Base-by-base conservation (phyloP, 2,797 vertebrate species). In the Taeniopygia guttata region DNA sequence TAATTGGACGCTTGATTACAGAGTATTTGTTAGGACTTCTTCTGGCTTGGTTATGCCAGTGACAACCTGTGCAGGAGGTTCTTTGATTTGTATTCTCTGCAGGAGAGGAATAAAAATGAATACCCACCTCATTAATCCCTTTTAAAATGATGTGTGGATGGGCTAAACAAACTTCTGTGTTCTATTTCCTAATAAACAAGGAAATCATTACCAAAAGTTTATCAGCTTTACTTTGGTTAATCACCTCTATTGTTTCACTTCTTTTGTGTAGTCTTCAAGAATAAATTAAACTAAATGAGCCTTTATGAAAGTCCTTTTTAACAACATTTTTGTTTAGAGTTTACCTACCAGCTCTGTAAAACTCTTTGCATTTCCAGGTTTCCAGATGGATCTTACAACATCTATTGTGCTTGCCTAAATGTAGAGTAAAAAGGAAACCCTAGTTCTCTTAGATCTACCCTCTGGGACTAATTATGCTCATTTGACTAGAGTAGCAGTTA, bases 381-480 rank as follows among this genome's bases (percentile, higher is more conserved):
- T 77, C 95, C 73, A 81, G 70, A 94, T 52, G 91, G 87, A 91
- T 91, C 46, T 85, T 90, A 81, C n/a, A 90, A 60, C 67, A 95
- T 76, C 85, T 76, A 91, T 96, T 89, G 87, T 97, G 90, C 96
- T 97, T 97, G 94, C 90, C 88, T 95, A 97, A 96, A 97, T 78
- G 91, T 78, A 94, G 96, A 96, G 90, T 96, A 89, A 97, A 96
- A 97, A 96, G 91, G 85, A 96, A 97, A 97, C 91, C 82, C 82
- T 87, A 94, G 93, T 91, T 97, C 92, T 96, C 91, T 97, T 96
- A 95, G 69, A 98, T 94, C 96, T 95, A 93, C 97, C 97, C 97
- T 97, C 92, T 96, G 98, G 97, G 97, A 98, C 96, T 98, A 98
- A 98, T 98, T 98, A 98, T 85, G 89, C 95, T 96, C 94, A 97